phyloP scores from a whole-genome alignment of 2,797 vertebrate species.

The Harpagifer antarcticus region DNA sequence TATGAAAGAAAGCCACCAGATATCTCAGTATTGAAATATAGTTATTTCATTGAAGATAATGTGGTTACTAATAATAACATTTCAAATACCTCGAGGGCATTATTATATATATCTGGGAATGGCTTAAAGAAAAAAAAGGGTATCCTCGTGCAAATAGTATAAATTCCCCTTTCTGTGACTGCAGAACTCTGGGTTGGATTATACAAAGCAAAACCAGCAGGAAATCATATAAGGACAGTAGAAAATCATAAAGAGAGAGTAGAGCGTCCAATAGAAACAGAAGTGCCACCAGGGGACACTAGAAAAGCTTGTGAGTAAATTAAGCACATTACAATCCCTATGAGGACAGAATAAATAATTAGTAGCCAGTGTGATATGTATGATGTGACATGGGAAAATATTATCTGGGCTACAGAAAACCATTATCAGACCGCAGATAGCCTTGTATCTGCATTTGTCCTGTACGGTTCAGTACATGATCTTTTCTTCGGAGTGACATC shows the following conservation, averaged over 20 bases:
- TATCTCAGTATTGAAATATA: background rate
- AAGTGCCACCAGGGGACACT: no score
- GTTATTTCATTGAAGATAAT: background rate
- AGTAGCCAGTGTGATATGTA: background rate
- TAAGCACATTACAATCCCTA: no score
- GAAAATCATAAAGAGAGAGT: background rate
- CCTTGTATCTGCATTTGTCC: background rate
- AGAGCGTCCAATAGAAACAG: no score
- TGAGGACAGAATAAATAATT: no score
- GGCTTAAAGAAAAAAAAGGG: no score
- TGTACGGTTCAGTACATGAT: no score
- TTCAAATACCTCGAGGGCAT: background rate
- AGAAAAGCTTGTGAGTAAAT: no score
- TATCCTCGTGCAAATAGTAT: background rate
- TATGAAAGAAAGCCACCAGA: slow-evolving; percentile 21
- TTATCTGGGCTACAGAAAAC: background rate
- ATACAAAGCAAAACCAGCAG: background rate
- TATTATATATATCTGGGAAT: background rate
- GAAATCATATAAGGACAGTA: no score
- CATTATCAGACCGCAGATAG: background rate
- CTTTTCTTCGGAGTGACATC: no score
- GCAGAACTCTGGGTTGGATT: background rate
- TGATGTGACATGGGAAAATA: background rate
- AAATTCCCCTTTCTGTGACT: background rate
- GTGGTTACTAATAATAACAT: background rate